Evolutionary conservation across 2,113 vertebrate genomes (phyloP).

Genomic region (Leucopsar rothschildi): DNA sequence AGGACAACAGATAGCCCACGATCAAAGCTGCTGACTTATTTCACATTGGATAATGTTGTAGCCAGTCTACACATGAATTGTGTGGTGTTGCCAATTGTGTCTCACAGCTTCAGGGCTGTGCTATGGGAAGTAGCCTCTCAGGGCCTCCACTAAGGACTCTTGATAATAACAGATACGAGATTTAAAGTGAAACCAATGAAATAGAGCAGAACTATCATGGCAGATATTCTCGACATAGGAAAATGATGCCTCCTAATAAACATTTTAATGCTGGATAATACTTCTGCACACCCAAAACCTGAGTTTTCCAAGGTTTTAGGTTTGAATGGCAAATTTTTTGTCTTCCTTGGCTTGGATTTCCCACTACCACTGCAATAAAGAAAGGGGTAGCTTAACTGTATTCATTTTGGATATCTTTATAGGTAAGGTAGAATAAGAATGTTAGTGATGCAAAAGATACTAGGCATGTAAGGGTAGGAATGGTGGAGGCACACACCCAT

Average conservation of each 20-base stretch:
- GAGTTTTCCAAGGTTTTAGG: not conserved
- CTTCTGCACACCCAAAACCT: not conserved
- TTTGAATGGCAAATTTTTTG: not conserved
- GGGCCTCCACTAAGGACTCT: not conserved
- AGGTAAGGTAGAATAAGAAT: not conserved
- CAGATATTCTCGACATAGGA: not conserved
- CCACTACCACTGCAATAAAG: not conserved
- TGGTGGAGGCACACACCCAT: not conserved
- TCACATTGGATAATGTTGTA: not conserved
- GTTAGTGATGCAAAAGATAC: not conserved
- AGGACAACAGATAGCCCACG: conserved; percentile 82
- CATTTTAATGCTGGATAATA: not conserved
- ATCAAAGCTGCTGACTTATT: not conserved
- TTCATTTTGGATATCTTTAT: not conserved
- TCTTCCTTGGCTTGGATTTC: conserved; percentile 1
- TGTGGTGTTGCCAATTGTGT: not conserved
- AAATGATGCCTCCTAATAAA: not conserved
- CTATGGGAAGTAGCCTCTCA: not conserved
- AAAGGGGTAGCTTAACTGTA: not conserved
- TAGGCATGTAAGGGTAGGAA: not conserved
- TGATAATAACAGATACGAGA: not conserved
- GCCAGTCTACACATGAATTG: not conserved
- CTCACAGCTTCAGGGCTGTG: not conserved
- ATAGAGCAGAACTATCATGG: not conserved
- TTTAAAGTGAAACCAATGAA: not conserved